A percentile compares a stretch with the other conserved stretches of the same genome.
Evolutionary conservation across 2,888 invertebrate genomes (phyloP).

Genomic region (Diogma glabrata): DNA sequence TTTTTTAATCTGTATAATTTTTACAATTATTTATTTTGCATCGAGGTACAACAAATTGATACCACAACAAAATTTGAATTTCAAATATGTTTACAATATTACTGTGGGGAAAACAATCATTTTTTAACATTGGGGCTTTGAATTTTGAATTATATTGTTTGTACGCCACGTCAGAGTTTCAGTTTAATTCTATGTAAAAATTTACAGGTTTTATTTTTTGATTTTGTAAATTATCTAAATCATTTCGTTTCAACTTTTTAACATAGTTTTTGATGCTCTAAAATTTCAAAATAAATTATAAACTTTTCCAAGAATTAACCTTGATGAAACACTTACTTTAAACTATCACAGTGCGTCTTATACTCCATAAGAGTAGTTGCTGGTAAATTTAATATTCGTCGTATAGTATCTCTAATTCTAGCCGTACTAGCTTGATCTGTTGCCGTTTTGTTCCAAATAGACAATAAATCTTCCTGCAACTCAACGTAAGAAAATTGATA

Average conservation of each 20-base stretch:
- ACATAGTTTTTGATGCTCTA: constrained; percentile 10
- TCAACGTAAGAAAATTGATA: neutral
- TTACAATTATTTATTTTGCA: too few species aligned
- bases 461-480: constrained; percentile 82
- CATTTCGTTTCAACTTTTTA: constrained; percentile 10
- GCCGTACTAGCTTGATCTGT: constrained; percentile 78
- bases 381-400: constrained; percentile 90
- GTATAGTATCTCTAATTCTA: constrained; percentile 88
- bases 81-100: too few species aligned
- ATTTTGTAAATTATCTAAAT: too few species aligned
- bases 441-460: constrained; percentile 95
- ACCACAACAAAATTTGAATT: too few species aligned
- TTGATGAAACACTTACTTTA: constrained; percentile 48
- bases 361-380: constrained; percentile 90
- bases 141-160: too few species aligned
- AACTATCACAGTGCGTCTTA: constrained; percentile 69
- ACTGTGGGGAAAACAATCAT: too few species aligned
- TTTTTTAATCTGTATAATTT: too few species aligned
- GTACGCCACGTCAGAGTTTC: too few species aligned
- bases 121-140: too few species aligned
- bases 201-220: too few species aligned
- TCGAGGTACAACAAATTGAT: too few species aligned
- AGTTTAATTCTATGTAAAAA: too few species aligned
- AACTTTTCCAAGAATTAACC: neutral
- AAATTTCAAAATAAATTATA: neutral